Evolutionary conservation across 2,797 vertebrate species (phyloP), one percentile per base, ranked within the genome.

Genomic region (Miichthys miiuy): DNA sequence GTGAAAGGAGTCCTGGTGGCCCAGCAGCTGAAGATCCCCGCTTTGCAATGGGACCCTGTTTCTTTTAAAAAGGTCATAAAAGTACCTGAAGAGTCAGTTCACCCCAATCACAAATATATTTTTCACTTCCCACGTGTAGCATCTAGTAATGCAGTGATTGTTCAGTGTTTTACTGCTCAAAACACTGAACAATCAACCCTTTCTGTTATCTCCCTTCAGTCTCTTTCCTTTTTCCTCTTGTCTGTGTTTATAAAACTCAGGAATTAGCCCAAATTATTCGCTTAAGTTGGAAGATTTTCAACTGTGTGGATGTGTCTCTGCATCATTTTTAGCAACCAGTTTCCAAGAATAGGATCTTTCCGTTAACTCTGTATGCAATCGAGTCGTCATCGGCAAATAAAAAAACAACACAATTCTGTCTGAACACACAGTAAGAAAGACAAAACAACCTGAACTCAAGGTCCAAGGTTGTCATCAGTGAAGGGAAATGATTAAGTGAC

Each of bases 1-100:
- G 66, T 66, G 54, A 70, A 60, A 66, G 23, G 44, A 55, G 44
- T 41, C n/a, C 41, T 34, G 30, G 38, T 58, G 38, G 54, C 12
- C 44, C 63, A 27, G 41, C 17, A 34, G 54, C 56, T 0, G 20
- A 64, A 69, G 21, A 62, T 30, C 11, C 3, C 38, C 17, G 46
- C 20, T 72, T 68, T 73, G 20, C 2, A 11, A 20, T 12, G 20
- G n/a, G 34, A 62, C 41, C 5, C 21, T 9, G 50, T 65, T 27
- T 57, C 7, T 3, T 6, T 12, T 2, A 18, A 48, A 73, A 44
- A 54, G 42, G 23, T 4, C 12, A 42, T 48, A 14, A 27, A 34
- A 57, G 9, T 21, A 16, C 18, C 47, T 17, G 65, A 74, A 82
- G 54, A 25, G 55, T 61, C 50, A 47, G 51, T 66, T 69, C 58